Conservation (phyloP, 2,888 invertebrate species). For the Listrodromus nycthemerus region DNA sequence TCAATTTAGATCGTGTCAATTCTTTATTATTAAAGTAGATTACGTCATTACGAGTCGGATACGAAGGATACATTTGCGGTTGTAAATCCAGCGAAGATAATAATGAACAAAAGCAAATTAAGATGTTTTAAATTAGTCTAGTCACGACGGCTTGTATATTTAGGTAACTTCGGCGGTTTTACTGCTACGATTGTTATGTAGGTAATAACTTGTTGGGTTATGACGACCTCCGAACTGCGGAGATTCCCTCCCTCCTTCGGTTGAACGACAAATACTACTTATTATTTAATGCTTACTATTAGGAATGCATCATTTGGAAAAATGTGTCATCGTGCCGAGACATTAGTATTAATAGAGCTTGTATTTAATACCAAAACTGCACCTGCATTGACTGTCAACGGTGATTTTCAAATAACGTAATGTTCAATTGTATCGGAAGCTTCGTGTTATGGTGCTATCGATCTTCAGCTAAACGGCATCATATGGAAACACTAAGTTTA, state of each 20-base stretch:
- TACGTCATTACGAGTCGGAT: constrained; percentile 34
- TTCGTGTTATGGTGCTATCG: constrained; percentile 56
- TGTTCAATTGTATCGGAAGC: constrained; percentile 38
- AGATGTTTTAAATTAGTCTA: constrained; percentile 70
- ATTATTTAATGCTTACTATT: constrained; percentile 53
- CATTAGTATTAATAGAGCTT: constrained; percentile 42
- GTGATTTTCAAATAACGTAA: constrained; percentile 38
- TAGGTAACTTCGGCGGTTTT: constrained; percentile 73
- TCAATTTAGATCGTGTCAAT: constrained; percentile 53
- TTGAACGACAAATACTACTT: constrained; percentile 46
- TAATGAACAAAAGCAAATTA: constrained; percentile 18
- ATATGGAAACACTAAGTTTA: constrained; percentile 36
- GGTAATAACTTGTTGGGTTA: constrained; percentile 70
- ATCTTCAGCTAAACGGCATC: constrained; percentile 48
- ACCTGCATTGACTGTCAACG: constrained; percentile 43
- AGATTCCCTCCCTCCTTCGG: neutral
- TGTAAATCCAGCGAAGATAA: constrained; percentile 21
- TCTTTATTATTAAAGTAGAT: constrained; percentile 55
- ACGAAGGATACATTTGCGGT: constrained; percentile 24
- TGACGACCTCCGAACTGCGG: constrained; percentile 42
- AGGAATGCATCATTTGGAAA: constrained; percentile 4
- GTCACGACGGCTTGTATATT: constrained; percentile 75
- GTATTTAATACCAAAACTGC: constrained; percentile 57
- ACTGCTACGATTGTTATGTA: constrained; percentile 74
- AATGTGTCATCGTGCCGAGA: constrained; percentile 26